phyloP scores from a whole-genome alignment of 2,113 vertebrate genomes.

The Malurus elegans region DNA sequence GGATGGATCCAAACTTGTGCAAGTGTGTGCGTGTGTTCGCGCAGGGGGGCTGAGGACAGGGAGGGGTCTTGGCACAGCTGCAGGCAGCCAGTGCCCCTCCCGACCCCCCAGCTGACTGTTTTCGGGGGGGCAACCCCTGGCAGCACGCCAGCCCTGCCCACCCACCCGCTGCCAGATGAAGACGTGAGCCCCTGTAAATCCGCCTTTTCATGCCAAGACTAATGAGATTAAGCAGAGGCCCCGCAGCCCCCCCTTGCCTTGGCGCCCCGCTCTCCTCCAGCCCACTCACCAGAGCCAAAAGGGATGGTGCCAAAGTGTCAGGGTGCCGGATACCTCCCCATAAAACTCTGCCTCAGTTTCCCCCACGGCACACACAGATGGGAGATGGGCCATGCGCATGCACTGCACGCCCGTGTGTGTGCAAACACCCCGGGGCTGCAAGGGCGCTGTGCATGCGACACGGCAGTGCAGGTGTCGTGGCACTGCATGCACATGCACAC shows the following conservation, averaged over 20 bases:
- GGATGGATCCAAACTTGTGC: background rate
- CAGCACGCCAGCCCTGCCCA: background rate
- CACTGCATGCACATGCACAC: fast-evolving
- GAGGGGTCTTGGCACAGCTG: background rate
- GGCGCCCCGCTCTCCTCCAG: background rate
- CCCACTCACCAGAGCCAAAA: background rate
- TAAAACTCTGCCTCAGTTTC: background rate
- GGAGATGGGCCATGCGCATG: fast-evolving
- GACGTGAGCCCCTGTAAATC: constrained; percentile 2
- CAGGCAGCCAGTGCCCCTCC: background rate
- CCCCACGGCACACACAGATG: fast-evolving
- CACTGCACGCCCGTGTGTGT: fast-evolving
- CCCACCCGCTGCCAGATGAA: background rate
- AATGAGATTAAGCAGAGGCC: constrained; percentile 51
- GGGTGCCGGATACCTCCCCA: background rate
- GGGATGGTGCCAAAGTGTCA: background rate
- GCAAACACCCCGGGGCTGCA: background rate
- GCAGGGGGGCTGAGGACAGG: fast-evolving
- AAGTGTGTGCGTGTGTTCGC: background rate
- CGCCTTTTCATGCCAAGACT: constrained; percentile 39
- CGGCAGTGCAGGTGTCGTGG: fast-evolving
- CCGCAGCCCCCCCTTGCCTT: fast-evolving
- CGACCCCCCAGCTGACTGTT: fast-evolving
- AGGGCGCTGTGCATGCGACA: fast-evolving
- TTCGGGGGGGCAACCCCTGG: background rate